phyloP scores from a whole-genome alignment of 2,113 vertebrate species.

The Collichthys lucidus region DNA sequence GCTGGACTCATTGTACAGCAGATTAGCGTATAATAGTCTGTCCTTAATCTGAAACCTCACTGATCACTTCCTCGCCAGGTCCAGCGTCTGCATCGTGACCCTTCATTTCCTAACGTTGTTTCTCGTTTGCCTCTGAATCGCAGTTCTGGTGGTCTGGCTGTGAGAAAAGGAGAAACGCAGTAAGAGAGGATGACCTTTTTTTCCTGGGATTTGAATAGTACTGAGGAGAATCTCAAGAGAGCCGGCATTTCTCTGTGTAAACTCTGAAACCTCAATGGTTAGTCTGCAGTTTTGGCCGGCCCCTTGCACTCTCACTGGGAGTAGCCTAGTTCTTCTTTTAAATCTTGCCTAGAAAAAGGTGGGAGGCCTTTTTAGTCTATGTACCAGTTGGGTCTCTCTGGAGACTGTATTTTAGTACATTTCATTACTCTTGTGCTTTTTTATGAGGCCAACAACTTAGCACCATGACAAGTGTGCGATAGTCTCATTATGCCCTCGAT shows the following conservation, averaged over 20 bases:
- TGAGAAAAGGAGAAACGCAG: background rate
- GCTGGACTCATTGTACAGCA: background rate
- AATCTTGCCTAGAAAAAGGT: conserved; percentile 40
- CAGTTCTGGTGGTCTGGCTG: conserved; percentile 5
- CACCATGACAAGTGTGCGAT: conserved; percentile 8
- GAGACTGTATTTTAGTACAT: conserved; percentile 50
- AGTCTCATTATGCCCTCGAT: conserved; percentile 12
- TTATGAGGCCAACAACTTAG: background rate
- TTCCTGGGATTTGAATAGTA: conserved; percentile 35
- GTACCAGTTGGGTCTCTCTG: conserved; percentile 47
- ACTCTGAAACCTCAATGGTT: conserved; percentile 33
- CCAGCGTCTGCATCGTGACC: background rate
- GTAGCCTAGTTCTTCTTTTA: conserved; percentile 49
- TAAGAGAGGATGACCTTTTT: conserved; percentile 12
- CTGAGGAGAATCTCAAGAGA: conserved; percentile 33
- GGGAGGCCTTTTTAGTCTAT: conserved; percentile 37
- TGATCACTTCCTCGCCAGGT: background rate
- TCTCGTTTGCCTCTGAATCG: background rate
- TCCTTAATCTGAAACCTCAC: background rate
- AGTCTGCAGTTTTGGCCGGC: conserved; percentile 35
- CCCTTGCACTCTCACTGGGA: conserved; percentile 44
- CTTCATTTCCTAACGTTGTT: conserved; percentile 5
- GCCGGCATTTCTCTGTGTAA: conserved; percentile 38
- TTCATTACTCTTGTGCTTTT: conserved; percentile 36
- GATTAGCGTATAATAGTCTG: background rate